These are phyloP conservation scores for Glaucopsyche alexis DNA, from an alignment of 2,888 invertebrate genomes.

Conservation along the genomic window DNA sequence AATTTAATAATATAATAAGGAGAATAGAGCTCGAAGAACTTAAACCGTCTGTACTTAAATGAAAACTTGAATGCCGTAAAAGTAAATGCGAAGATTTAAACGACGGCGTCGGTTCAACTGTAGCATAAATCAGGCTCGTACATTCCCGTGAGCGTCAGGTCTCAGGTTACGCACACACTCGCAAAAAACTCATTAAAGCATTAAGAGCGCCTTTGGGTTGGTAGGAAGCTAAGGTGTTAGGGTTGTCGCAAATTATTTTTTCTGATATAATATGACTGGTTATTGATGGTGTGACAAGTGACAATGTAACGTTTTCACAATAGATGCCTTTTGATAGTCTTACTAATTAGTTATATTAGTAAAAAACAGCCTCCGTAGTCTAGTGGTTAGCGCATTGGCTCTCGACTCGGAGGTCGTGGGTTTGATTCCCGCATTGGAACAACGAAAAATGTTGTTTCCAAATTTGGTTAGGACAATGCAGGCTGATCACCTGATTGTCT, in stretches of 20 bases:
- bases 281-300: too few species aligned
- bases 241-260: constrained; percentile 30
- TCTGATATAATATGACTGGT: background rate
- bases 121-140: constrained; percentile 41
- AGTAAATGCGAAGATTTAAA: constrained; percentile 40
- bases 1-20: constrained; percentile 18
- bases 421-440: too few species aligned
- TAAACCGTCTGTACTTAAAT: constrained; percentile 31
- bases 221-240: constrained; percentile 35
- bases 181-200: constrained; percentile 43
- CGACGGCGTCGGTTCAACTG: constrained; percentile 35
- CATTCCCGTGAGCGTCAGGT: constrained; percentile 35
- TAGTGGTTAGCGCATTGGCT: too few species aligned
- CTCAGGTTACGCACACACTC: constrained; percentile 39
- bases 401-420: too few species aligned
- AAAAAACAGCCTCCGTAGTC: too few species aligned
- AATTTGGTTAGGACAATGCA: too few species aligned
- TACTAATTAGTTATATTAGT: background rate
- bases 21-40: constrained; percentile 26
- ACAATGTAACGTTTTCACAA: background rate
- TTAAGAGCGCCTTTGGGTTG: constrained; percentile 38
- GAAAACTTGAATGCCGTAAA: constrained; percentile 36
- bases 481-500: too few species aligned
- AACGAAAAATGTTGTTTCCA: too few species aligned
- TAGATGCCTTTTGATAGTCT: background rate